Conservation (phyloP, 1,140 invertebrate species). For the Ctenoplectra terminalis region DNA sequence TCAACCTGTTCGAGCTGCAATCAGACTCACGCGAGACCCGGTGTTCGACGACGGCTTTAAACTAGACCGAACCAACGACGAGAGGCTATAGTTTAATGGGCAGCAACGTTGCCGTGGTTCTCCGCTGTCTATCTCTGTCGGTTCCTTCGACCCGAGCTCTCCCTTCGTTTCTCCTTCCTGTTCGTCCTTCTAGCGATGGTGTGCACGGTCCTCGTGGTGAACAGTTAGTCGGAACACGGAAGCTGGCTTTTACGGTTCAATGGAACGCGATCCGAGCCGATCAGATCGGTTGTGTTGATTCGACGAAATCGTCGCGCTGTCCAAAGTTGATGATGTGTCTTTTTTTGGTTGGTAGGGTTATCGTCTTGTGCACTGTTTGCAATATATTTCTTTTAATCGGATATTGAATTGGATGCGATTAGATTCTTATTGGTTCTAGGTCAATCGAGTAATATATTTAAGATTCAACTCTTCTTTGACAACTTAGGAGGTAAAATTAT, state of each 20-base stretch:
- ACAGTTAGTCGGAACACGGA: constrained; percentile 65
- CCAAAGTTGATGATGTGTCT: too few relatives aligned
- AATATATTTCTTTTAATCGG: too few relatives aligned
- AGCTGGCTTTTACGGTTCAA: constrained; percentile 65
- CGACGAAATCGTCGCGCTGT: constrained; percentile 16
- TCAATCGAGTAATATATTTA: too few relatives aligned
- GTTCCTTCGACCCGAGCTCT: neutral
- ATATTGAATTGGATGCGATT: too few relatives aligned
- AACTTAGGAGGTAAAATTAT: too few relatives aligned
- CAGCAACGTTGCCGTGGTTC: neutral
- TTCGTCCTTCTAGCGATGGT: constrained; percentile 47
- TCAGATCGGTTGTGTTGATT: constrained; percentile 13
- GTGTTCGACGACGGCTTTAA: constrained; percentile 35
- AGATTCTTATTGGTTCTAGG: too few relatives aligned
- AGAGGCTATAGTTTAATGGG: constrained; percentile 23
- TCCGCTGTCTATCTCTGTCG: neutral
- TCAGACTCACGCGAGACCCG: constrained; percentile 49
- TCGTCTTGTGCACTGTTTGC: too few relatives aligned
- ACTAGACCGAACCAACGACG: constrained; percentile 36
- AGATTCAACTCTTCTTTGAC: too few relatives aligned
- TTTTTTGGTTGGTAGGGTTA: too few relatives aligned
- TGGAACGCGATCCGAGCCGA: constrained; percentile 53
- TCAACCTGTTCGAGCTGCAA: constrained; percentile 59
- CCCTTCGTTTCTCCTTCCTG: neutral
- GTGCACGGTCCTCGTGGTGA: constrained; percentile 46